Percentiles rank a stretch among this genome's conserved stretches.
phyloP scores from a whole-genome alignment of 30 jellyfish, hydroid and myxozoan genomes.

The Pseudorhiza aurosa region DNA sequence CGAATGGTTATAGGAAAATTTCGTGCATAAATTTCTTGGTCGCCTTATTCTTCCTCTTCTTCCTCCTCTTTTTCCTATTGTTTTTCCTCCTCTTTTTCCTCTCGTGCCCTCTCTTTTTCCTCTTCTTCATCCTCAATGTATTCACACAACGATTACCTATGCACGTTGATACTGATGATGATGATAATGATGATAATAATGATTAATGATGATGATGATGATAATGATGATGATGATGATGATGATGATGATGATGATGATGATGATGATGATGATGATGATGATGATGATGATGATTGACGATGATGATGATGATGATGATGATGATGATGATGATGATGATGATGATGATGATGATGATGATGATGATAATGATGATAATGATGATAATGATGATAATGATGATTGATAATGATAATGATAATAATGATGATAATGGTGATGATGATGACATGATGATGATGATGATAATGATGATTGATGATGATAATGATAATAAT shows the following conservation, averaged over 20 bases:
- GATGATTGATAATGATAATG: slow-evolving; percentile 1
- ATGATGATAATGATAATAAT: not conserved
- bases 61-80: too few species aligned
- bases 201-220: not conserved
- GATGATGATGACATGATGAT: not conserved
- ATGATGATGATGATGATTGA: not conserved
- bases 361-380: slow-evolving; percentile 2
- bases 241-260: not conserved
- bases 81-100: too few species aligned
- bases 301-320: not conserved
- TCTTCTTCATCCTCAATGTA: too few species aligned
- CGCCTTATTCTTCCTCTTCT: too few species aligned
- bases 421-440: not conserved
- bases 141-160: too few species aligned
- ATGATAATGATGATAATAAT: not conserved
- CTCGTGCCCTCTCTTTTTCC: too few species aligned
- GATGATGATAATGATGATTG: slow-evolving; percentile 1
- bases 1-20: too few species aligned
- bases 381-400: not conserved
- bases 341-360: not conserved
- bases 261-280: not conserved
- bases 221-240: not conserved
- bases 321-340: not conserved
- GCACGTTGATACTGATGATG: not conserved
- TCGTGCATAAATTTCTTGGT: too few species aligned